Percentiles rank a stretch among this genome's conserved stretches.
Conservation (phyloP, 1,140 invertebrate genomes). For the Bombyx mori region DNA sequence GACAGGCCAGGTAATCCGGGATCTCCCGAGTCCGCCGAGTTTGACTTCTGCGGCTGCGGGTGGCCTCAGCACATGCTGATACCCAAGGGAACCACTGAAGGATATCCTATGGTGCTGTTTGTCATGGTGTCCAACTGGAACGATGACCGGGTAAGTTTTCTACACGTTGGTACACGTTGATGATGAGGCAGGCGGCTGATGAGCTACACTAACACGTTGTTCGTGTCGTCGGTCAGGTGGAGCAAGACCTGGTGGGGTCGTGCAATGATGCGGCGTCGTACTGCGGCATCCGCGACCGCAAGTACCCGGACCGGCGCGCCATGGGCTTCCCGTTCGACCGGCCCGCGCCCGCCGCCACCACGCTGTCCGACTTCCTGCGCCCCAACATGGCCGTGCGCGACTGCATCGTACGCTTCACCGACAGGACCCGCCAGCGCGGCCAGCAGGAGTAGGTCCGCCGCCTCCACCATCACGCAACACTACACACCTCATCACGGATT, state of each 20-base stretch:
- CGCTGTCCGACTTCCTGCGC: constrained; percentile 75
- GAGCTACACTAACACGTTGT: constrained; percentile 52
- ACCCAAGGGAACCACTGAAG: constrained; percentile 79
- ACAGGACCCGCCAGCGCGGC: constrained; percentile 39
- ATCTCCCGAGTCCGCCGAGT: constrained; percentile 69
- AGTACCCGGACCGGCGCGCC: constrained; percentile 79
- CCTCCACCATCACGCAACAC: too few species aligned
- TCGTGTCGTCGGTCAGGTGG: constrained; percentile 57
- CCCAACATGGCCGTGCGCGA: constrained; percentile 78
- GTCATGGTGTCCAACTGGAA: constrained; percentile 87
- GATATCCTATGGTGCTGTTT: constrained; percentile 80
- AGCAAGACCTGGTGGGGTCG: constrained; percentile 68
- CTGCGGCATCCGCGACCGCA: constrained; percentile 80
- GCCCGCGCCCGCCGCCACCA: constrained; percentile 58
- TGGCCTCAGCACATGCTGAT: constrained; percentile 90
- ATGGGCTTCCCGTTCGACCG: constrained; percentile 88
- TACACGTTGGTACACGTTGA: constrained; percentile 20
- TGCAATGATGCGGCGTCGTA: constrained; percentile 82
- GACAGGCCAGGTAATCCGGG: constrained; percentile 70
- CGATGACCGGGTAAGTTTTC: constrained; percentile 74
- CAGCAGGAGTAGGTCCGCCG: constrained; percentile 24
- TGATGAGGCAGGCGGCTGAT: constrained; percentile 15
- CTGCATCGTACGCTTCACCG: constrained; percentile 78
- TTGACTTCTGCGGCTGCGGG: constrained; percentile 88
- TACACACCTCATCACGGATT: too few species aligned